Base-by-base conservation (phyloP, 2,888 invertebrate genomes). In the Scelioninae gen. 1 region DNA sequence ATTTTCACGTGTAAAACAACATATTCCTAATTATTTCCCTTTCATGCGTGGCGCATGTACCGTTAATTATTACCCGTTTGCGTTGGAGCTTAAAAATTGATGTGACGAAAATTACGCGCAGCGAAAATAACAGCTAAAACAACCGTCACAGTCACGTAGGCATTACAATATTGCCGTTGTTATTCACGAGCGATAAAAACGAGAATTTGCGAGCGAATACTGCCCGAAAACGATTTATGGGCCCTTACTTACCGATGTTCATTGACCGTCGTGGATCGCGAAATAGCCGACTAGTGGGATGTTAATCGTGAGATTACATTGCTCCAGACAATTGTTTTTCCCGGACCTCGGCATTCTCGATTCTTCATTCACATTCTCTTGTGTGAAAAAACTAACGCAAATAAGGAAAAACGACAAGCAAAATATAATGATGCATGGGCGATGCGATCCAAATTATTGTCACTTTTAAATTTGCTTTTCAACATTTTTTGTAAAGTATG, bases 161-260 rank as follows among this genome's bases (percentile, higher is more conserved):
- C 65, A 55, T 71, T 65, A 65, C 65, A 65, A 65, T 58, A 71
- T 65, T 49, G 56, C 58, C 49, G 69, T 34, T 71, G 69, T 71
- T 78, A 78, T 78, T 78, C 77, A 71, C 65, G 51, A 43, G 65
- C 65, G 51, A 71, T 78, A 78, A 78, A 78, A 78, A 78, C 56
- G 23, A 69, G 65, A 65, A 71, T 78, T 78, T 78, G 78, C 55
- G 71, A 78, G 65, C 58, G 13, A 58, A 47, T 55, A 15, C 40
- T 58, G 62, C 55, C 68, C 69, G 60, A 69, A 69, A 68, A 68
- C 76, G 63, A 78, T 69, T 78, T 78, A 78, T 78, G 49, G 69
- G 63, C 77, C 49, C 76, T 69, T 69, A 69, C 68, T 76, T 76
- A 53, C 65, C 49, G 66, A 69, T 78, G 69, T 78, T 78, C 77